Percentiles rank a stretch among this genome's conserved stretches.
These are phyloP conservation scores for Alviniconcha strummeri DNA, from an alignment of 2,888 invertebrate species.

Conservation along the genomic window DNA sequence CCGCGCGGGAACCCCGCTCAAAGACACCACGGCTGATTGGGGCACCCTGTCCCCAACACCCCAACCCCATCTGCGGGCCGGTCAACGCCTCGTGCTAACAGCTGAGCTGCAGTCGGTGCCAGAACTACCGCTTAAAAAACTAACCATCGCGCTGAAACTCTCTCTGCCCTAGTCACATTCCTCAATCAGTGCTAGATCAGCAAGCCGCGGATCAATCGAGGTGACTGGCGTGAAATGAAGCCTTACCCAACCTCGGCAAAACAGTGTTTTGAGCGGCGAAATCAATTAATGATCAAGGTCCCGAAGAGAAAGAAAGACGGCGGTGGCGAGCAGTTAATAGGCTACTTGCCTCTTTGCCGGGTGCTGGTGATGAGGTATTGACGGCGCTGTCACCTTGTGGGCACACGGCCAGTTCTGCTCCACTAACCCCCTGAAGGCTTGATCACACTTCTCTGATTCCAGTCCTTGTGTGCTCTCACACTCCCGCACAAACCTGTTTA, in stretches of 20 bases:
- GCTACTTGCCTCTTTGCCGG: neutral
- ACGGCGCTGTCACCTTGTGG: neutral
- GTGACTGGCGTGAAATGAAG: no score
- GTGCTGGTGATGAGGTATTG: neutral
- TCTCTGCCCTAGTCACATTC: no score
- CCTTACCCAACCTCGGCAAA: neutral
- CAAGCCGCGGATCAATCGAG: no score
- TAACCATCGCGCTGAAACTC: no score
- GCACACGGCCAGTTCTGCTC: neutral
- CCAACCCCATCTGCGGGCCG: no score
- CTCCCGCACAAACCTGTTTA: slow-evolving; percentile 12
- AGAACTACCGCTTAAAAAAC: no score
- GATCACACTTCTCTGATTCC: slow-evolving; percentile 16
- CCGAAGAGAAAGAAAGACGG: neutral
- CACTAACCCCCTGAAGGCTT: slow-evolving; percentile 4
- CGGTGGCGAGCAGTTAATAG: neutral
- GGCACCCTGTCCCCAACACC: no score
- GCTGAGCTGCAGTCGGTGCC: no score
- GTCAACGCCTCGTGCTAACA: no score
- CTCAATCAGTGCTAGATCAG: no score
- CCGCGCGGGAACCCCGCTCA: no score
- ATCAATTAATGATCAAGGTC: neutral
- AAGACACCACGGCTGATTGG: no score
- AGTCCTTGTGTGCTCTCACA: slow-evolving; percentile 12
- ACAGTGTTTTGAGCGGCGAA: neutral